A percentile compares a stretch with the other conserved stretches of the same genome.
These are phyloP conservation scores for Parapsyche elsis DNA, from an alignment of 1,140 invertebrate genomes.

Conservation along the genomic window DNA sequence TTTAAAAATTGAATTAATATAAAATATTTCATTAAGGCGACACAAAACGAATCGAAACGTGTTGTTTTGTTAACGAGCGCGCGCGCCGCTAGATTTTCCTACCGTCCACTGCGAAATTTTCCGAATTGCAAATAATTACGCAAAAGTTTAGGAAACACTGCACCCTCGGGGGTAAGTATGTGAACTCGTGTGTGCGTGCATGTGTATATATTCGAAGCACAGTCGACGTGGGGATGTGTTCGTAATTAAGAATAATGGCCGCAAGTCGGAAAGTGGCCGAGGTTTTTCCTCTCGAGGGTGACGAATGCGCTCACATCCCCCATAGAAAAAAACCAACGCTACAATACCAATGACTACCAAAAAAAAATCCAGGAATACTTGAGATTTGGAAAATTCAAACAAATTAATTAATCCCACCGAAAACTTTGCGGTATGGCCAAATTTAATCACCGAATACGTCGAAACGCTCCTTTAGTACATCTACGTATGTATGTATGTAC, in stretches of 20 bases:
- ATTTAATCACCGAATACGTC: too few species aligned
- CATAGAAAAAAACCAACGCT: not conserved
- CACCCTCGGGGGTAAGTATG: not conserved
- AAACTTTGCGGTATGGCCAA: too few species aligned
- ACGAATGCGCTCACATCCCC: not conserved
- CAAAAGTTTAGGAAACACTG: conserved; percentile 7
- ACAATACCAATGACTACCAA: too few species aligned
- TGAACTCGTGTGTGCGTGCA: not conserved
- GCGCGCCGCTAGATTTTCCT: not conserved
- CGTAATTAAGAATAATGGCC: conserved; percentile 56
- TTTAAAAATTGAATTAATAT: too few species aligned
- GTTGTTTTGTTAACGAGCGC: too few species aligned
- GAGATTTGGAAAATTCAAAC: too few species aligned
- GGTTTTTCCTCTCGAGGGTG: conserved; percentile 36
- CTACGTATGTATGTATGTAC: too few species aligned
- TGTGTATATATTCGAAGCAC: not conserved
- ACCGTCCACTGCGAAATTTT: not conserved
- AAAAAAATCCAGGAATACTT: too few species aligned
- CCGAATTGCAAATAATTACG: not conserved
- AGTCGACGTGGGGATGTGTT: conserved; percentile 21
- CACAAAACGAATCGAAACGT: too few species aligned
- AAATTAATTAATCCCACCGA: too few species aligned
- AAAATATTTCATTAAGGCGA: too few species aligned
- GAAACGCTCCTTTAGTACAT: too few species aligned
- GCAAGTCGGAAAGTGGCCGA: conserved; percentile 39